Base-by-base conservation (phyloP, 2,888 invertebrate genomes). In the Catocala fraxini region DNA sequence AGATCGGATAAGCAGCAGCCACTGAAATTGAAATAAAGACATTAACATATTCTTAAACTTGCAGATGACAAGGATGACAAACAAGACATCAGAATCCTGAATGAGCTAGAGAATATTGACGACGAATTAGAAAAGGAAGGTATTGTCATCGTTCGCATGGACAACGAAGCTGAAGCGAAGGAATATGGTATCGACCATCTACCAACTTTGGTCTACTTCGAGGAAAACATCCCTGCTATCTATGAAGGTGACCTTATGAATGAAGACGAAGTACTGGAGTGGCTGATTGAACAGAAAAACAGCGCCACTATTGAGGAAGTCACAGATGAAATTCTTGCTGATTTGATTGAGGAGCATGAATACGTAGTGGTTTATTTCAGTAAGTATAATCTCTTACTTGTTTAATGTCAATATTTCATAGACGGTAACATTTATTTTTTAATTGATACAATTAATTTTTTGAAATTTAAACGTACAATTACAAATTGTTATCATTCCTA, bases 291-390 rank as follows among this genome's bases (percentile, higher is more conserved):
- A 75, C 98, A 98, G 84, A 98, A 98, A 89, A 97, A 96, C 82
- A 96, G 97, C 0, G 98, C 98, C 7, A 98, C 98, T 5, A 98
- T 98, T 79, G 98, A 98, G 92, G 98, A 98, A 93, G 98, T 98
- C 46, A 98, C 98, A 4, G 98, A 98, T 87, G 98, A 98, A 93
- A 98, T 98, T 79, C 91, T 98, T 34, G 95, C 95, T 65, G 97
- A 97, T 80, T 95, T 98, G 34, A 97, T 98, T 76, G 97, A 97
- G 71, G 97, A 98, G 83, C 97, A 98, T 82, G 98, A 98, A 95
- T 98, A 98, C 86, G 98, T 98, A 47, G 98, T 98, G n/a, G 98
- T 98, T 5, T 98, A 98, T 88, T 98, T 98, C 93, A 98, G 98
- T 97, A 90, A 95, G 96, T 95, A 68, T 54, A 43, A 39, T 51